A percentile compares a stretch with the other conserved stretches of the same genome.
Conservation (phyloP, 2,888 invertebrate species). For the Orthonevra nobilis region DNA sequence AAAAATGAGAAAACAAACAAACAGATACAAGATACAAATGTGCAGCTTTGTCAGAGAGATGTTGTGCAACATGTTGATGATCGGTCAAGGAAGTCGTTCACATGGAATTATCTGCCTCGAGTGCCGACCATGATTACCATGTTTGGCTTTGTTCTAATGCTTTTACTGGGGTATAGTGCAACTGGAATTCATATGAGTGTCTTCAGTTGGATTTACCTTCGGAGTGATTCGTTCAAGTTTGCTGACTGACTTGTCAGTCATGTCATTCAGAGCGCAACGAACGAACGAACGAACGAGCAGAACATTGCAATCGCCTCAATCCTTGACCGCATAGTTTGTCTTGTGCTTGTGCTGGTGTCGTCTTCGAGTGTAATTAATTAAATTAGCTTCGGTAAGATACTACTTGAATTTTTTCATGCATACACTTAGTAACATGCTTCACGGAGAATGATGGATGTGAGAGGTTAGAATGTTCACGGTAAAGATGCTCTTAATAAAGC, state of each 20-base stretch:
- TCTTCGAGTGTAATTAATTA: constrained; percentile 17
- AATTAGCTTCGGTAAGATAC: constrained; percentile 2
- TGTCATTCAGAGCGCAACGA: neutral
- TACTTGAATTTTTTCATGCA: too few relatives aligned
- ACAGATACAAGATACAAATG: neutral
- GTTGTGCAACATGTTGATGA: constrained; percentile 50
- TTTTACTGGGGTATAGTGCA: neutral
- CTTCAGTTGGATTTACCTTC: constrained; percentile 33
- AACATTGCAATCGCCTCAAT: constrained; percentile 22
- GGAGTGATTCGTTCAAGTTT: constrained; percentile 13
- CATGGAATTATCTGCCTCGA: neutral
- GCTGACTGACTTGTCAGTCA: neutral
- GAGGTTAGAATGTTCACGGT: too few relatives aligned
- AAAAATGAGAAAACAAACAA: too few relatives aligned
- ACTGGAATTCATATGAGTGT: too few relatives aligned
- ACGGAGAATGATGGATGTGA: too few relatives aligned
- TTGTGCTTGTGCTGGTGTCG: neutral
- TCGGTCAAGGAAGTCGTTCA: constrained; percentile 61
- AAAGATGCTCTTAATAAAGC: too few relatives aligned
- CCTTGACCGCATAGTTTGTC: constrained; percentile 50
- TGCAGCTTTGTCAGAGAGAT: constrained; percentile 20
- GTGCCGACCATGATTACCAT: constrained; percentile 21
- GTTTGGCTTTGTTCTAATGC: constrained; percentile 40
- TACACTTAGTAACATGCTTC: too few relatives aligned
- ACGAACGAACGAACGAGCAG: constrained; percentile 1